phyloP scores from a whole-genome alignment of 2,113 vertebrate species.

The Mirza zaza region DNA sequence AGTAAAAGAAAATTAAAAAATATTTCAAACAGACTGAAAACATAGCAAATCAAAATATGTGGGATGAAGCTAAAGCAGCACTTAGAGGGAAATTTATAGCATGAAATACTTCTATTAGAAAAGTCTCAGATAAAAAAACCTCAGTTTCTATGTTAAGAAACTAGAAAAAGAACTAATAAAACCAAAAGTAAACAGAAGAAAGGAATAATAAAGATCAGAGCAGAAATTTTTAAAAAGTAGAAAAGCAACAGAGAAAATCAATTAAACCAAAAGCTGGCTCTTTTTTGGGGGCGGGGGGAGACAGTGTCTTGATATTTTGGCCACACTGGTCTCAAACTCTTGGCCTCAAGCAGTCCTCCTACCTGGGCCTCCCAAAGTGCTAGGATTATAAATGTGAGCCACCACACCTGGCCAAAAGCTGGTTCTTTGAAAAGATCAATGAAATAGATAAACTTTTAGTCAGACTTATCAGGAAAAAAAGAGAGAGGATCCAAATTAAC shows the following conservation, averaged over 20 bases:
- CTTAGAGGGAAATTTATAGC: not conserved
- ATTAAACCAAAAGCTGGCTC: not conserved
- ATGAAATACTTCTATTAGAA: not conserved
- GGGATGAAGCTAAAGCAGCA: not conserved
- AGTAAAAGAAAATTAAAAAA: not conserved
- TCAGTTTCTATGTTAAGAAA: not conserved
- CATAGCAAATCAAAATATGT: not conserved
- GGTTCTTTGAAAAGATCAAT: not conserved
- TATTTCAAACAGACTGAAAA: slow-evolving; percentile 11
- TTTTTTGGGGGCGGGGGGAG: no score
- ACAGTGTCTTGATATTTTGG: no score
- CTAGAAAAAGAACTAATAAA: not conserved
- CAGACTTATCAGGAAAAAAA: not conserved
- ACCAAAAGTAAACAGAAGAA: not conserved
- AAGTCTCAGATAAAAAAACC: not conserved
- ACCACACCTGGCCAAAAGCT: no score
- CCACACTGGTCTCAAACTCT: no score
- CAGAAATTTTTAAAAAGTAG: not conserved
- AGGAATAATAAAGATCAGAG: slow-evolving; percentile 1
- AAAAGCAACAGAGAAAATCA: not conserved
- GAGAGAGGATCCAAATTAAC: not conserved
- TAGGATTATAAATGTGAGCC: no score
- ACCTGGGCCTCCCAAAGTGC: no score
- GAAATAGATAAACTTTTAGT: not conserved
- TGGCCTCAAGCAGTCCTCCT: no score